Evolutionary conservation across 2,797 vertebrate genomes (phyloP), one percentile per base, ranked within the genome.

Genomic region (Chloroceryle amazona): DNA sequence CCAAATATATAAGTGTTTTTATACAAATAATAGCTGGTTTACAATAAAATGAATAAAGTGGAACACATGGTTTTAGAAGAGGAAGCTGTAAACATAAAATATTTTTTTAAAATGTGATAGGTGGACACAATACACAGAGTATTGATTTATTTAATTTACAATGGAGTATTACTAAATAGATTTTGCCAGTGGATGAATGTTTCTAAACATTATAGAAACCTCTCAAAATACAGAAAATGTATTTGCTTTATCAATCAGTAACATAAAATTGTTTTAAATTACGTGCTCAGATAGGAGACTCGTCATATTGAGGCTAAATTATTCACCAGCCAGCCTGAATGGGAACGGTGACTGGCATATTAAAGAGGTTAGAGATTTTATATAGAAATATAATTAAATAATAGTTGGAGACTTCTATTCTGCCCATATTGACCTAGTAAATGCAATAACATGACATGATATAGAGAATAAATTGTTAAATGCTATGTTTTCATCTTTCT

Each of bases 321-420:
- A 87, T 84, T 94, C 29, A 79, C 58, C 14, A 66, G 22, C 55
- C 51, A 87, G 63, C 42, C 81, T 62, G 29, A 23, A 61, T 72
- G 28, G 29, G 42, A 86, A 39, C 81, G 79, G 54, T 94, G 82
- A 91, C 39, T 83, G 75, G 44, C 73, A 79, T 92, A 72, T 75
- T 84, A 90, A 94, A 84, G 46, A 93, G 54, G 21, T 73, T 89
- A 82, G 39, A 89, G 46, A 47, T 84, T 87, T 73, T 85, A 52
- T 52, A n/a, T 46, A 72, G 65, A 39, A 47, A 91, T 42, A 80
- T 70, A 84, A 70, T 93, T 63, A 86, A 57, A 79, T 89, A 82
- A 63, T 67, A 82, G 39, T 68, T 75, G 18, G 20, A 78, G n/a
- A 44, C 4, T 81, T 95, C 25, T 68, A 1, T 91, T 82, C 72